Conservation (phyloP, 2,113 vertebrate genomes). For the Lutjanus erythropterus region DNA sequence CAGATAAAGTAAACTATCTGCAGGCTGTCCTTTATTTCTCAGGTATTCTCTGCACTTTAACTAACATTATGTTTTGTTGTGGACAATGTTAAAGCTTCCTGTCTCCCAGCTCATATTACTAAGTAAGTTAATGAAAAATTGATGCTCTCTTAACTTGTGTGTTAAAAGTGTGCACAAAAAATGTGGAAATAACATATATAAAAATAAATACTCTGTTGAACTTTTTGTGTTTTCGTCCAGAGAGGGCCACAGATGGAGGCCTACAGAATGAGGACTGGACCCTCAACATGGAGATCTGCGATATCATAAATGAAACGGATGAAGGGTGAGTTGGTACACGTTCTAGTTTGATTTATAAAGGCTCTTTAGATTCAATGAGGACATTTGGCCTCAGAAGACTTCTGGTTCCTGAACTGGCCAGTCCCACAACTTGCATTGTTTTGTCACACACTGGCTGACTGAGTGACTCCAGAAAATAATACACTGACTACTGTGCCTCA, state of each 20-base stretch:
- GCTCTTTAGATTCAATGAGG: not conserved
- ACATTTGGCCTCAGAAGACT: not conserved
- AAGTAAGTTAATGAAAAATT: not conserved
- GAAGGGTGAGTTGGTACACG: slow-evolving; percentile 89
- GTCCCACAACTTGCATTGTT: slow-evolving; percentile 33
- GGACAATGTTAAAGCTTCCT: not conserved
- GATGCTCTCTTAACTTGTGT: not conserved
- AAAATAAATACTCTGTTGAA: not conserved
- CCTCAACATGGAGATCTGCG: slow-evolving; percentile 99
- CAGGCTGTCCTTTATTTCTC: not conserved
- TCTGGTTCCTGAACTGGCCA: not conserved
- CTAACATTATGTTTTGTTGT: not conserved
- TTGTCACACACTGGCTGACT: slow-evolving; percentile 18
- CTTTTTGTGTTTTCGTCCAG: slow-evolving; percentile 79
- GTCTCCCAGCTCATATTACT: not conserved
- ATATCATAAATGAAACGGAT: slow-evolving; percentile 99
- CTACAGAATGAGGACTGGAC: slow-evolving; percentile 98
- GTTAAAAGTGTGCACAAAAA: not conserved
- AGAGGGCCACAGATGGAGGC: slow-evolving; percentile 97
- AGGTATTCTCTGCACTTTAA: not conserved
- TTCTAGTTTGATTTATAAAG: not conserved
- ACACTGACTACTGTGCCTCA: slow-evolving; percentile 42
- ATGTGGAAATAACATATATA: not conserved
- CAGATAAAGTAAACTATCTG: not conserved
- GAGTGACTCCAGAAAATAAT: slow-evolving; percentile 46